Evolutionary conservation across 2,888 invertebrate genomes (phyloP).

Genomic region (Oxycera nigricornis): DNA sequence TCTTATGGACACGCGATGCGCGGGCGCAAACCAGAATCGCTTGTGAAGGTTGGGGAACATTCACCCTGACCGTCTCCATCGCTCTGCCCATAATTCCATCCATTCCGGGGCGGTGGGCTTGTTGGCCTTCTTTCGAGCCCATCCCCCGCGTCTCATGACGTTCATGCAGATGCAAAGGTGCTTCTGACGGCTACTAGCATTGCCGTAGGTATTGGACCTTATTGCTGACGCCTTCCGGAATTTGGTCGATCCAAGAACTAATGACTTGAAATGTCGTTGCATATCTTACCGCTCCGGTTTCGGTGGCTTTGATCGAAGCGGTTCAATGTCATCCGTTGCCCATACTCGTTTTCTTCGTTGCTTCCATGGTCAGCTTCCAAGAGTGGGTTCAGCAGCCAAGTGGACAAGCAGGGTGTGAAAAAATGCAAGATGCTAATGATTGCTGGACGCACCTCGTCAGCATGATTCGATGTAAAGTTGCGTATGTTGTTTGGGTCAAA

Average conservation of each 20-base stretch:
- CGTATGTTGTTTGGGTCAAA: not conserved
- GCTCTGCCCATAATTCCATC: not conserved
- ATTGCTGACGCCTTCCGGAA: not conserved
- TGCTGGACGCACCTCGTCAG: not conserved
- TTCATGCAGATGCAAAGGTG: too few relatives aligned
- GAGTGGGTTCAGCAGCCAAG: too few relatives aligned
- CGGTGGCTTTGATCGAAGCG: not conserved
- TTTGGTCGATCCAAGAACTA: not conserved
- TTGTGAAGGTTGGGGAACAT: conserved; percentile 14
- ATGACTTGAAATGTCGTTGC: not conserved
- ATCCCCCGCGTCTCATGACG: not conserved
- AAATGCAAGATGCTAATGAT: not conserved
- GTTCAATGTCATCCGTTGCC: conserved; percentile 28
- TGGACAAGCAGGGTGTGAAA: not conserved
- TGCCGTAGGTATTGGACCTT: too few relatives aligned
- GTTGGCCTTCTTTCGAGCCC: not conserved
- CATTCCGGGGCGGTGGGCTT: not conserved
- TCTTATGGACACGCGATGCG: not conserved
- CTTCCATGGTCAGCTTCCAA: too few relatives aligned
- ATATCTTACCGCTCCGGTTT: not conserved
- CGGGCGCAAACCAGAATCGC: conserved; percentile 24
- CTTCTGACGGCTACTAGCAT: too few relatives aligned
- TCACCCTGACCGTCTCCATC: conserved; percentile 22
- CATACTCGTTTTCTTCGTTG: too few relatives aligned
- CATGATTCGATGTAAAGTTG: not conserved